phyloP scores from a whole-genome alignment of 1,140 invertebrate genomes.

The Dendroctonus ponderosae region DNA sequence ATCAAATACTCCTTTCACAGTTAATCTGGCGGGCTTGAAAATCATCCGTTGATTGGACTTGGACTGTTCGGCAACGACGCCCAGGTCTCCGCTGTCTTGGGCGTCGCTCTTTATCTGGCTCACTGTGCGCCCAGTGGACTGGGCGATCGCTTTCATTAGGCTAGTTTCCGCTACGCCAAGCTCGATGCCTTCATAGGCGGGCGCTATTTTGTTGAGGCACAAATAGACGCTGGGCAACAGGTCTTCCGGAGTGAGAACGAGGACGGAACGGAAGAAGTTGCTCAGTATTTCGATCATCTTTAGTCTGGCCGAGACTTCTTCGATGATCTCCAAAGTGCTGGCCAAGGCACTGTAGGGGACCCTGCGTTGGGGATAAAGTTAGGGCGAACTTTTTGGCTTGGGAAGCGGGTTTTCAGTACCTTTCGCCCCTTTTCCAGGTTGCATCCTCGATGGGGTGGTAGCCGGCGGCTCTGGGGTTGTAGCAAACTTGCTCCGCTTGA shows the following conservation, averaged over 20 bases:
- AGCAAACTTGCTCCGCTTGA: conserved; percentile 49
- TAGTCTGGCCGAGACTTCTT: conserved; percentile 82
- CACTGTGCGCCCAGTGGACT: conserved; percentile 84
- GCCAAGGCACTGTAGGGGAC: conserved; percentile 92
- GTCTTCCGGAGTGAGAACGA: conserved; percentile 84
- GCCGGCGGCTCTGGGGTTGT: conserved; percentile 72
- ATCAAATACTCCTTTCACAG: conserved; percentile 71
- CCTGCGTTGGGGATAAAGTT: conserved; percentile 54
- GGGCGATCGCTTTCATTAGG: conserved; percentile 92
- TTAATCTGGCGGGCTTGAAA: conserved; percentile 71
- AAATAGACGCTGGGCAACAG: conserved; percentile 88
- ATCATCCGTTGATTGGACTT: conserved; percentile 87
- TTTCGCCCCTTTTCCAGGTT: conserved; percentile 76
- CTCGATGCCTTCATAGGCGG: conserved; percentile 78
- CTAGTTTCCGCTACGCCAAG: conserved; percentile 89
- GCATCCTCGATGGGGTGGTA: conserved; percentile 93
- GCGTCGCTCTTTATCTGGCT: conserved; percentile 85
- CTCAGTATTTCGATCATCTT: conserved; percentile 93
- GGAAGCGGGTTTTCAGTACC: conserved; percentile 52
- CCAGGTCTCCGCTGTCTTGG: conserved; percentile 82
- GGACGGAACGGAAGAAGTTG: conserved; percentile 93
- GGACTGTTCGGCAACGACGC: conserved; percentile 89
- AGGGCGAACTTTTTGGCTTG: conserved; percentile 8
- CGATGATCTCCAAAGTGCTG: conserved; percentile 88
- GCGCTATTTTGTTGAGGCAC: conserved; percentile 92